Base-by-base conservation (phyloP, 2,113 vertebrate genomes). In the Spheniscus mendiculus region DNA sequence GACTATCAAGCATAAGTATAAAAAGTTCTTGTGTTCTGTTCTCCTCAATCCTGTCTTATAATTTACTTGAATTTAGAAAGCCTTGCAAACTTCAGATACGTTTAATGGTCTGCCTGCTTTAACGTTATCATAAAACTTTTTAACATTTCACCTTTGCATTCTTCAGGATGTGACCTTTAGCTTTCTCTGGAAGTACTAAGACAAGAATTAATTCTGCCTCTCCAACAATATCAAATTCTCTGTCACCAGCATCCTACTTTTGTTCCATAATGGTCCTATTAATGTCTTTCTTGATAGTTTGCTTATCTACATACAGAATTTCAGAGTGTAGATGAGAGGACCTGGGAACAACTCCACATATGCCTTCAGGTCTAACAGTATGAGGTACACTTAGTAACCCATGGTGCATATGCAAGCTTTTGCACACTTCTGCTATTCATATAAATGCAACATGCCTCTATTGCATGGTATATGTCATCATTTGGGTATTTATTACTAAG, bases 111-210 rank as follows among this genome's bases (percentile, higher is more conserved):
- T 88, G 26, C 49, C 76, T 78, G 44, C 36, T 69, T 36, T 59
- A 89, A 21, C 2, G 3, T 58, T 86, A n/a, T 70, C 52, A 29
- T 32, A 81, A 94, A 90, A 38, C 47, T 47, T 61, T 89, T 83
- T 63, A 87, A 70, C 25, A 30, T 87, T 93, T 94, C 47, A 91
- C 62, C 82, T 86, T 52, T 88, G 12, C 30, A 62, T 82, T 82
- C 47, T 91, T 73, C 49, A 76, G 77, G 59, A 89, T 77, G 42
- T 89, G 83, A 89, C 52, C 45, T 90, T 83, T 62, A 80, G 45
- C n/a, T 91, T 95, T 81, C 71, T 87, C 90, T 87, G 78, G 26
- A 94, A 96, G 27, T n/a, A 47, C 26, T 53, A 63, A 79, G 55
- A 50, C 12, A 74, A 81, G 26, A 90, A 89, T 67, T 90, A 92